phyloP scores from a whole-genome alignment of 2,113 vertebrate species.

The Blennius ocellaris region DNA sequence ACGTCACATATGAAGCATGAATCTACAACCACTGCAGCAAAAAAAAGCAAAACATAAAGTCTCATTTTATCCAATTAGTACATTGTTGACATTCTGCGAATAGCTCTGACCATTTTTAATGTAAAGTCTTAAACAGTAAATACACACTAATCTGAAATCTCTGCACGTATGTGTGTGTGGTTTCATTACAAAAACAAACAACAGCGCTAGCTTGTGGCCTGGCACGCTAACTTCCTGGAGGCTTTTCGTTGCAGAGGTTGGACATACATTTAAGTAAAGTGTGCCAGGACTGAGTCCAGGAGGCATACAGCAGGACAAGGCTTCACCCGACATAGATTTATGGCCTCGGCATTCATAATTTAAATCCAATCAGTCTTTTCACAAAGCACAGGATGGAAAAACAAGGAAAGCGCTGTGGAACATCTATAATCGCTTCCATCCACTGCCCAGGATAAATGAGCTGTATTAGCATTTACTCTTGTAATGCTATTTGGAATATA shows the following conservation, averaged over 20 bases:
- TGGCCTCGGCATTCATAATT: conserved; percentile 37
- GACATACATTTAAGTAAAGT: conserved; percentile 40
- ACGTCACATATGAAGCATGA: background rate
- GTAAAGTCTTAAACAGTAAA: too few species aligned
- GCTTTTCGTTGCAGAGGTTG: conserved; percentile 36
- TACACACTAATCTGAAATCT: too few species aligned
- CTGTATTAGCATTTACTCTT: conserved; percentile 38
- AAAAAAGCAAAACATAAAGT: background rate
- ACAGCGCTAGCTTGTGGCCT: too few species aligned
- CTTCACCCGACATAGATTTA: conserved; percentile 39
- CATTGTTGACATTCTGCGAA: too few species aligned
- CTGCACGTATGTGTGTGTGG: too few species aligned
- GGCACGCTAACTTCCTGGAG: too few species aligned
- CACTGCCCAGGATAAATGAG: conserved; percentile 9
- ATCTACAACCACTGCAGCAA: background rate
- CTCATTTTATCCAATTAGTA: too few species aligned
- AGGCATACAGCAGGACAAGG: conserved; percentile 34
- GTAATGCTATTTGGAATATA: conserved; percentile 16
- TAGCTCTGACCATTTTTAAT: too few species aligned
- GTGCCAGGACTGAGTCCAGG: conserved; percentile 10
- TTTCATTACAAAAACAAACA: too few species aligned
- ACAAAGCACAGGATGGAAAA: conserved; percentile 38
- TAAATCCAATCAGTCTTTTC: conserved; percentile 46
- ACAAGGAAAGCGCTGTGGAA: conserved; percentile 31
- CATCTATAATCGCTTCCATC: background rate